Evolutionary conservation across 1,140 invertebrate species (phyloP).

Genomic region (Papilio dardanus): DNA sequence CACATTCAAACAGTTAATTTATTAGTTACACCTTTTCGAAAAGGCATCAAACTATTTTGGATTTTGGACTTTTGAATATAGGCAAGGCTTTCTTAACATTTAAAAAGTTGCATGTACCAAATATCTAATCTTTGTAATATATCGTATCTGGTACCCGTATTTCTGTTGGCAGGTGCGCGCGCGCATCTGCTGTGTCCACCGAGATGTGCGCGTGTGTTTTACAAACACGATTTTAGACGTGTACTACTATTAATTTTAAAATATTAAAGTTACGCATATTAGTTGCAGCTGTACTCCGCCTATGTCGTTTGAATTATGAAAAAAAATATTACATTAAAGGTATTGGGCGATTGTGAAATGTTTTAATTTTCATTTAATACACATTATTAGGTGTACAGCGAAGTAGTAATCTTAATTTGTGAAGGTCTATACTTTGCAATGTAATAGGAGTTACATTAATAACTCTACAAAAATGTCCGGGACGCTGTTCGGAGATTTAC

Average conservation of each 20-base stretch:
- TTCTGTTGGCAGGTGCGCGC: slow-evolving; percentile 48
- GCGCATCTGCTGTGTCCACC: slow-evolving; percentile 53
- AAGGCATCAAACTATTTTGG: too few relatives aligned
- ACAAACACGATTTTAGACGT: slow-evolving; percentile 1
- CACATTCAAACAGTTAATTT: too few relatives aligned
- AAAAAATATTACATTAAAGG: not conserved
- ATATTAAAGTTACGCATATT: not conserved
- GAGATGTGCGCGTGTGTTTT: slow-evolving; percentile 42
- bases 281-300: not conserved
- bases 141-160: slow-evolving; percentile 27
- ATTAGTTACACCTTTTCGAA: too few relatives aligned
- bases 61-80: not conserved
- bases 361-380: not conserved
- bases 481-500: not conserved
- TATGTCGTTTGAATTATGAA: not conserved
- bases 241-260: slow-evolving; percentile 3
- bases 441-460: not conserved
- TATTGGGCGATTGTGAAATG: not conserved
- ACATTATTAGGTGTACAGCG: too few relatives aligned
- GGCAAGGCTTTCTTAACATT: not conserved
- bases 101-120: not conserved
- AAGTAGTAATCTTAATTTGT: not conserved
- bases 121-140: not conserved
- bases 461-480: not conserved
- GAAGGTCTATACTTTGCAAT: not conserved